These are phyloP conservation scores for Protodeltote pygarga DNA, from an alignment of 2,888 invertebrate genomes.

Conservation along the genomic window DNA sequence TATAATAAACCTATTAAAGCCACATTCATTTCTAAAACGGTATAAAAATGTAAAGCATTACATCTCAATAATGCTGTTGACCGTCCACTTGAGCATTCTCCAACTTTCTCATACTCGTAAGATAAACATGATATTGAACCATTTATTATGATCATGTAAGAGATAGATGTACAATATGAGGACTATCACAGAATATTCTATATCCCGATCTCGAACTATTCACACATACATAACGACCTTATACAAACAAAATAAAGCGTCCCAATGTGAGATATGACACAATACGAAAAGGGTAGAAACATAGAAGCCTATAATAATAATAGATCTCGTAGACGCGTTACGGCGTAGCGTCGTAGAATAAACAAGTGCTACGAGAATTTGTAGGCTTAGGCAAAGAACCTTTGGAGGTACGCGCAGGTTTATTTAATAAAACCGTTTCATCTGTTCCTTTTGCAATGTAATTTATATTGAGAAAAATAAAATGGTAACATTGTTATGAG, in stretches of 20 bases:
- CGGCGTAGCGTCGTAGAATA: conserved; percentile 69
- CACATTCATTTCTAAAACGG: too few relatives aligned
- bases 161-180: too few relatives aligned
- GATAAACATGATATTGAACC: too few relatives aligned
- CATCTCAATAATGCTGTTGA: too few relatives aligned
- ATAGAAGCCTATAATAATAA: conserved; percentile 56
- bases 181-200: conserved; percentile 3
- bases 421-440: conserved; percentile 48
- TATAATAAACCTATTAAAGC: too few relatives aligned
- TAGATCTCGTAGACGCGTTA: conserved; percentile 55
- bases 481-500: conserved; percentile 26
- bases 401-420: conserved; percentile 39
- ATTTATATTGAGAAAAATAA: conserved; percentile 35
- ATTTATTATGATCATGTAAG: too few relatives aligned
- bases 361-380: conserved; percentile 71
- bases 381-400: conserved; percentile 52
- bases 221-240: conserved; percentile 36
- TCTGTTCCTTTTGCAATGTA: conserved; percentile 40
- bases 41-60: too few relatives aligned
- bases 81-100: too few relatives aligned
- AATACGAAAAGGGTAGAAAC: conserved; percentile 49
- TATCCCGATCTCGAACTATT: conserved; percentile 19
- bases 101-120: too few relatives aligned
- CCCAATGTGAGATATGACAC: conserved; percentile 49
- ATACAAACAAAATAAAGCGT: conserved; percentile 46